Evolutionary conservation across 2,113 vertebrate species (phyloP).

Genomic region (Malurus cyaneus): DNA sequence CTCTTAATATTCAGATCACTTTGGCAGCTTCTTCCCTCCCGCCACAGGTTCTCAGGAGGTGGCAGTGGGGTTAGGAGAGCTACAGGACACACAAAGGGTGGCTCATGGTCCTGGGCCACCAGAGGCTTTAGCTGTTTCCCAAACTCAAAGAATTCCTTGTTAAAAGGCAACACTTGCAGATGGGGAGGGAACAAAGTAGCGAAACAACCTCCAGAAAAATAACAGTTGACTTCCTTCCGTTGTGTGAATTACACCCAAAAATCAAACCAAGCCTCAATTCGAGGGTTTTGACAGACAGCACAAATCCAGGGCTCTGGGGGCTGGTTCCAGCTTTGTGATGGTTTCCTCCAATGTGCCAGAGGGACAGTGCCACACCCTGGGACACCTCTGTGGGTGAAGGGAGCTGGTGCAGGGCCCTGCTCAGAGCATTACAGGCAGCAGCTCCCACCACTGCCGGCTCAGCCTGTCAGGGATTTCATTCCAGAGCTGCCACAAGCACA

Average conservation of each 20-base stretch:
- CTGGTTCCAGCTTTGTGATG: background rate
- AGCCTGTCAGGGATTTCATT: background rate
- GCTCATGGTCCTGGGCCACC: accelerated
- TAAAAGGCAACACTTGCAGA: background rate
- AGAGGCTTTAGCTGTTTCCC: background rate
- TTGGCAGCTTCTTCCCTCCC: background rate
- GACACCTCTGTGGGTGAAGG: background rate
- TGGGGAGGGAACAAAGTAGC: background rate
- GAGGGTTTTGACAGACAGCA: background rate
- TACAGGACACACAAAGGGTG: background rate
- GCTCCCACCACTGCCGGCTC: background rate
- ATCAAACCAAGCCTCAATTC: background rate
- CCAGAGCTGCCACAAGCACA: background rate
- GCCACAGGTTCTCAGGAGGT: background rate
- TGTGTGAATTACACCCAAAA: background rate
- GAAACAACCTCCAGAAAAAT: background rate
- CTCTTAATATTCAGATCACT: background rate
- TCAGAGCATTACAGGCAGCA: background rate
- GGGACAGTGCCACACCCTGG: background rate
- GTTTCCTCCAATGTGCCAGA: background rate
- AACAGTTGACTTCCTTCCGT: background rate
- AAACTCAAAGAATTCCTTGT: background rate
- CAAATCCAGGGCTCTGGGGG: background rate
- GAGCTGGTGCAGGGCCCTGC: background rate
- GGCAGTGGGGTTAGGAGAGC: background rate